phyloP scores from a whole-genome alignment of 2,888 invertebrate species.

The Stomorhina lunata region DNA sequence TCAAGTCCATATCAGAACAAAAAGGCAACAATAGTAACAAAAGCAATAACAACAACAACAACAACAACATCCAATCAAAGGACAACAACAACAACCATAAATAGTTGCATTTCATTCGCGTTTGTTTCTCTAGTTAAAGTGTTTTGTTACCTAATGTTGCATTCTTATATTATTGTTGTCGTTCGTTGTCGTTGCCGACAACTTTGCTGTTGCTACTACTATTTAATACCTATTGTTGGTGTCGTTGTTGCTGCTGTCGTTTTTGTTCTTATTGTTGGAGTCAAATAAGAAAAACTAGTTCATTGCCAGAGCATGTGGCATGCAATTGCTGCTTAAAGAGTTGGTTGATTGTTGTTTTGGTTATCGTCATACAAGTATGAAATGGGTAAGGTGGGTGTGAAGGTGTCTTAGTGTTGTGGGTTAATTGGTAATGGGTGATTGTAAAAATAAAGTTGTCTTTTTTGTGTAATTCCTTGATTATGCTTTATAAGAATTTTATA shows the following conservation, averaged over 20 bases:
- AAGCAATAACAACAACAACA: background rate
- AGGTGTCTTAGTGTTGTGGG: no score
- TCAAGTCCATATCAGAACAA: slow-evolving; percentile 64
- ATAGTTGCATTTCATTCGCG: background rate
- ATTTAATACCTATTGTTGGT: no score
- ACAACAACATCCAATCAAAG: background rate
- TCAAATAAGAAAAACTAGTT: slow-evolving; percentile 65
- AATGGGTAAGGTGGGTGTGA: no score
- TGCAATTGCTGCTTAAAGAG: no score
- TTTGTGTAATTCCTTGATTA: no score
- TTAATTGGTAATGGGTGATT: no score
- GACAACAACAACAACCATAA: background rate
- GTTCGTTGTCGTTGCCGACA: background rate
- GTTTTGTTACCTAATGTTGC: slow-evolving; percentile 59
- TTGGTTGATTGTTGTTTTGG: no score
- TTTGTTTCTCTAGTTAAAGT: slow-evolving; percentile 11
- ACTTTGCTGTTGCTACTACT: slow-evolving; percentile 27
- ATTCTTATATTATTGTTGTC: slow-evolving; percentile 27
- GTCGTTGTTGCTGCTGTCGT: no score
- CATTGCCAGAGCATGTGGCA: slow-evolving; percentile 65
- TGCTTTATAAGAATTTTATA: no score
- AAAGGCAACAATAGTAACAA: slow-evolving; percentile 30
- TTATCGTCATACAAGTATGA: no score
- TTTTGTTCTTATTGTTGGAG: slow-evolving; percentile 38
- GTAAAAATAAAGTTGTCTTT: no score